Evolutionary conservation across 1,140 invertebrate species (phyloP), one percentile per base, ranked within the genome.

Genomic region (Brachionus rotundiformis): DNA sequence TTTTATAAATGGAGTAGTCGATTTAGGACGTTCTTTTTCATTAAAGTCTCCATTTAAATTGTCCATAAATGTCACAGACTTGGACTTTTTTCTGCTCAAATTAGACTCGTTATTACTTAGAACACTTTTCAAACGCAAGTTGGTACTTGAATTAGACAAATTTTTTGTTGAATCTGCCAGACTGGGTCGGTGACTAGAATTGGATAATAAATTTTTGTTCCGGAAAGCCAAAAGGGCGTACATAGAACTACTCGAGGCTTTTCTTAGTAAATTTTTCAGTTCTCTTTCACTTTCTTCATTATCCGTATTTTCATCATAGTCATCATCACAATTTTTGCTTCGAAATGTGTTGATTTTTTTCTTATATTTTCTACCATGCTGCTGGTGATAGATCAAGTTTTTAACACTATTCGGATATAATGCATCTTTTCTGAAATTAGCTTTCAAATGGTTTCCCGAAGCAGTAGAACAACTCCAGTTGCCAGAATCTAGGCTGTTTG

Each of bases 1-100:
- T n/a, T 44, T 54, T 59, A 3, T n/a, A 39, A 79, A 33, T 33
- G 76, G 29, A 29, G 25, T 79, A 2, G 47, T 33, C n/a, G 76
- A 79, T 10, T 63, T 79, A 10, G 76, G 36, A 3, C 76, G 23
- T n/a, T 25, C 13, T 25, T 19, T 36, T 59, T 31, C 16, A 33
- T n/a, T 6, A 11, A 47, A 39, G 23, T 79, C 76, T 25, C 7
- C 10, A 10, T 49, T 29, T 19, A 79, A 19, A 36, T 47, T 27
- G 23, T 79, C 76, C 47, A 79, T 63, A 13, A 79, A 79, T 36
- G 76, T 79, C 8, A 79, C 76, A 31, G 76, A 79, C 23, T 79
- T 79, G 19, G 76, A 79, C 23, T 79, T 79, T 79, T 79, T 79
- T 2, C 47, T 6, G 36, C 25, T 79, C 33, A 79, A 79, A 79